Conservation (phyloP, 2,113 vertebrate species). For the Vidua chalybeata region DNA sequence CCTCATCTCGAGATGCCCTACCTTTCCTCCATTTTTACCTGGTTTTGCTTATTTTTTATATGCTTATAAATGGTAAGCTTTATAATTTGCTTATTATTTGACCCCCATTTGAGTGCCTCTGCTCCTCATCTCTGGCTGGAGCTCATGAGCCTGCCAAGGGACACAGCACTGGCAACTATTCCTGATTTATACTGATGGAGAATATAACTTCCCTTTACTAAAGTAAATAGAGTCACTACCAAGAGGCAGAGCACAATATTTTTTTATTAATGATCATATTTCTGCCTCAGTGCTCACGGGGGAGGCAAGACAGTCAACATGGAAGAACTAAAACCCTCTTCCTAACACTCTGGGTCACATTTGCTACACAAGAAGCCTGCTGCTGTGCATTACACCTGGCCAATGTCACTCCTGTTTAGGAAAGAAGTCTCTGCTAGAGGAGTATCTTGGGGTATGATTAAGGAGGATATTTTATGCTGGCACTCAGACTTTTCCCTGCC, state of each 20-base stretch:
- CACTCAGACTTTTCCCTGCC: background rate
- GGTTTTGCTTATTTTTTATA: background rate
- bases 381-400: background rate
- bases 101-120: background rate
- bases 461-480: background rate
- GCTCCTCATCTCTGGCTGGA: background rate
- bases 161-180: background rate
- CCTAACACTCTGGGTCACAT: background rate
- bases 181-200: constrained; percentile 2
- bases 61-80: background rate
- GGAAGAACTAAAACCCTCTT: background rate
- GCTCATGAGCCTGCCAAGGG: background rate
- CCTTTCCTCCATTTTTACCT: background rate
- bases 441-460: background rate
- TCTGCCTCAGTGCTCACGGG: background rate
- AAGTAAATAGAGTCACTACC: constrained; percentile 27
- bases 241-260: background rate
- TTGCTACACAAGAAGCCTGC: background rate
- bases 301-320: background rate
- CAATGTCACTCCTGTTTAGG: background rate
- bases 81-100: background rate
- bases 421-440: background rate
- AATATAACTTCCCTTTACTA: constrained; percentile 1
- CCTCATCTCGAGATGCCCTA: background rate
- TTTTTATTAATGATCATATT: constrained; percentile 15